Evolutionary conservation across 2,797 vertebrate genomes (phyloP).

Genomic region (Tokudaia tokunoshimensis): DNA sequence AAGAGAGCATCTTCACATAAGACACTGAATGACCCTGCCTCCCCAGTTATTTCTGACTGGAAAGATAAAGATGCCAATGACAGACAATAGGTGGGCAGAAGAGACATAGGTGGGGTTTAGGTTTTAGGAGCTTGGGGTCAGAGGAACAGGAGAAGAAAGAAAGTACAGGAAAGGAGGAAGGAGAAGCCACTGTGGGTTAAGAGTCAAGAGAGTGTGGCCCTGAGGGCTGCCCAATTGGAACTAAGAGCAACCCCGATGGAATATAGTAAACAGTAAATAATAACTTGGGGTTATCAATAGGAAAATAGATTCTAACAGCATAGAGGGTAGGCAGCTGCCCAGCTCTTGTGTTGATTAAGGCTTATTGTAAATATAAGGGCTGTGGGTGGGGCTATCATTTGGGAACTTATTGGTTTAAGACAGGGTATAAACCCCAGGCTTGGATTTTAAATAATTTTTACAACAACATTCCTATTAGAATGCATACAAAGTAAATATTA

Average conservation of each 20-base stretch:
- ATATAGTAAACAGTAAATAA: neutral
- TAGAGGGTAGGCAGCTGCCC: neutral
- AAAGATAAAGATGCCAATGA: neutral
- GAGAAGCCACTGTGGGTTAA: neutral
- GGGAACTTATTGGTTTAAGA: neutral
- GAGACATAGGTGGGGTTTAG: neutral
- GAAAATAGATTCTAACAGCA: neutral
- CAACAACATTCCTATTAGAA: neutral
- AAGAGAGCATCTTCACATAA: neutral
- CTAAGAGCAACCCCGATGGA: neutral
- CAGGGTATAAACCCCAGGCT: neutral
- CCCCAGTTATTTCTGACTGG: neutral
- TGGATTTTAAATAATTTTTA: neutral
- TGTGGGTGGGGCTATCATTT: neutral
- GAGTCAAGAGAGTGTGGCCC: neutral
- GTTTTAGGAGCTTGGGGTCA: neutral
- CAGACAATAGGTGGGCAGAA: neutral
- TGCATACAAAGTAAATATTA: slow-evolving; percentile 55
- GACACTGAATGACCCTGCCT: neutral
- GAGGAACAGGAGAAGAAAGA: neutral
- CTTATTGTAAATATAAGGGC: neutral
- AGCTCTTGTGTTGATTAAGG: neutral
- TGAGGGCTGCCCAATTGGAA: neutral
- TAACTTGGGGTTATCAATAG: neutral
- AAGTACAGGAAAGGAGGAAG: neutral